These are phyloP conservation scores for Poecile atricapillus DNA, from an alignment of 2,113 vertebrate genomes.

Conservation along the genomic window DNA sequence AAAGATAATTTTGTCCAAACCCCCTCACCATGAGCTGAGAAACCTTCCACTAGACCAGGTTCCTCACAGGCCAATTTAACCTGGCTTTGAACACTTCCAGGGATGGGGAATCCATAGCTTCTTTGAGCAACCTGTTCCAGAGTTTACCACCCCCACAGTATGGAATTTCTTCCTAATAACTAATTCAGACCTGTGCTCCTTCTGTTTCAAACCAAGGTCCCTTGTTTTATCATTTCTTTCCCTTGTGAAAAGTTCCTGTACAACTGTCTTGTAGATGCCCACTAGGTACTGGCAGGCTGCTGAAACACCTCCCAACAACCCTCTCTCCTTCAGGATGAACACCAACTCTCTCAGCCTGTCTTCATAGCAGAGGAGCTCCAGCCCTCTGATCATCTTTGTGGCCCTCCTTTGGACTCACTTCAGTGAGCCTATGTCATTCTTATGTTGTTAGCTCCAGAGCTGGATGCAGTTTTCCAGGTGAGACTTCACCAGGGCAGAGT, in stretches of 20 bases:
- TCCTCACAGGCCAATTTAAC: background rate
- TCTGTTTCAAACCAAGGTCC: background rate
- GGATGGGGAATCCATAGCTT: background rate
- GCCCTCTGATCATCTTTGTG: background rate
- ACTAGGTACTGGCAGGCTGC: background rate
- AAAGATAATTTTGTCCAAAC: background rate
- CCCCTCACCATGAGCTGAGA: background rate
- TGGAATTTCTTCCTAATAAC: background rate
- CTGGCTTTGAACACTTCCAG: background rate
- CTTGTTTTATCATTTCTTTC: background rate
- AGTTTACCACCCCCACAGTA: background rate
- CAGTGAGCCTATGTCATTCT: background rate
- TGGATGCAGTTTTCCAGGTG: too few species aligned
- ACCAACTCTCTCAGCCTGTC: background rate
- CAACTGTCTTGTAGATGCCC: background rate
- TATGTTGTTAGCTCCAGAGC: too few species aligned
- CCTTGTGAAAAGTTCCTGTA: background rate
- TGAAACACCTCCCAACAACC: background rate
- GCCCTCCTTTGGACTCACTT: background rate
- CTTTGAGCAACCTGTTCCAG: background rate
- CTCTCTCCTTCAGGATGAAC: background rate
- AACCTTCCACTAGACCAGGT: background rate
- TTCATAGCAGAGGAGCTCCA: background rate
- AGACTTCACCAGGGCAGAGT: background rate
- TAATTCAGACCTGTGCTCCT: background rate